phyloP scores from a whole-genome alignment of 2,797 vertebrate genomes.

The Triplophysa yarkandensis region DNA sequence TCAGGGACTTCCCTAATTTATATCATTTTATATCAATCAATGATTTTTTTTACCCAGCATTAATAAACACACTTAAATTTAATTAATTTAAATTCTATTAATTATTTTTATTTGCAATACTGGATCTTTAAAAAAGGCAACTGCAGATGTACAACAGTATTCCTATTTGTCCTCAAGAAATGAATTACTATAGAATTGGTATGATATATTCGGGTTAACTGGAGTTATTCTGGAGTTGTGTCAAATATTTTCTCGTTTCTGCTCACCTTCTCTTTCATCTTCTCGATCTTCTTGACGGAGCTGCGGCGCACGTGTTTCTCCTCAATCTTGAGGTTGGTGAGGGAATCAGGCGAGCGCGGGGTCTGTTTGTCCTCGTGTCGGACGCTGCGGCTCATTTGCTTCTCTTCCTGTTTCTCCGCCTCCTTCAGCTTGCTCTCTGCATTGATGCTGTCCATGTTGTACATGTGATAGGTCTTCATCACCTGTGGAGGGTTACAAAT shows the following conservation, averaged over 20 bases:
- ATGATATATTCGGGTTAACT: too few species aligned
- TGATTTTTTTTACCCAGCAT: too few species aligned
- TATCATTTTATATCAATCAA: too few species aligned
- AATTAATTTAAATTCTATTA: too few species aligned
- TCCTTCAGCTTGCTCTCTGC: slow-evolving; percentile 98
- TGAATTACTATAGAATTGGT: too few species aligned
- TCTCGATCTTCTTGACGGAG: slow-evolving; percentile 97
- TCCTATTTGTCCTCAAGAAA: too few species aligned
- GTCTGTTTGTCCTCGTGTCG: slow-evolving; percentile 92
- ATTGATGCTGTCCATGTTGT: slow-evolving; percentile 97
- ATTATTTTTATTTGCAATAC: too few species aligned
- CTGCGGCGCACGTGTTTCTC: slow-evolving; percentile 94
- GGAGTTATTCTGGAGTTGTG: too few species aligned
- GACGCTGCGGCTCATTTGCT: slow-evolving; percentile 93
- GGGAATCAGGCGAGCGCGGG: slow-evolving; percentile 90
- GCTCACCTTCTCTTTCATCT: slow-evolving; percentile 98
- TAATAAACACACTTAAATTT: too few species aligned
- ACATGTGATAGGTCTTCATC: slow-evolving; percentile 99
- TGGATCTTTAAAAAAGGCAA: too few species aligned
- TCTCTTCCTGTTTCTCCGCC: slow-evolving; percentile 98
- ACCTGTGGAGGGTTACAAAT: slow-evolving; percentile 78
- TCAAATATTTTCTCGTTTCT: neutral
- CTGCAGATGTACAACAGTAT: too few species aligned
- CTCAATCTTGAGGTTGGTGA: slow-evolving; percentile 85
- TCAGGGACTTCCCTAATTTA: too few species aligned